Conservation (phyloP, 2,113 vertebrate species). For the Pangasianodon gigas region DNA sequence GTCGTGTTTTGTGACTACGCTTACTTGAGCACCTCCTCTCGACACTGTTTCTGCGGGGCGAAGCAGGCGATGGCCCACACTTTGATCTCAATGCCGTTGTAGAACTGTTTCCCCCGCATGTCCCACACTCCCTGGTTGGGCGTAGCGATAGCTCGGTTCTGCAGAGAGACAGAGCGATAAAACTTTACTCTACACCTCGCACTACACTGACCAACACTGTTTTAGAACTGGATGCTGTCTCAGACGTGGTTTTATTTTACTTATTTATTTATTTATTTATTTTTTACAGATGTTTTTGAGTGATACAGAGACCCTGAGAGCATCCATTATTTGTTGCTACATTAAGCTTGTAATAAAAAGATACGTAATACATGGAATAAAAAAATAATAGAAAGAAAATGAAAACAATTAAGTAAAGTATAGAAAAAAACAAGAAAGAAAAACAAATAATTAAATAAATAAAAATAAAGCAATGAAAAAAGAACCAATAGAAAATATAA, state of each 20-base stretch:
- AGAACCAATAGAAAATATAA: neutral
- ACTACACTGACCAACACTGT: neutral
- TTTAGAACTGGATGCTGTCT: neutral
- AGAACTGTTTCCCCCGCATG: constrained; percentile 99
- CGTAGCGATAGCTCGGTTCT: constrained; percentile 98
- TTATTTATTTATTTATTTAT: no score
- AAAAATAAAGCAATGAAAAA: neutral
- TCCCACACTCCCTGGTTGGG: constrained; percentile 99
- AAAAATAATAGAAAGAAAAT: neutral
- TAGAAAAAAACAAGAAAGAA: neutral
- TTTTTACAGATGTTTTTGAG: neutral
- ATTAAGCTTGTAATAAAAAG: neutral
- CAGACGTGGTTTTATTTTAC: no score
- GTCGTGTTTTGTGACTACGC: constrained; percentile 49
- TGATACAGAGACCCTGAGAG: neutral
- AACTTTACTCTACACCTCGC: neutral
- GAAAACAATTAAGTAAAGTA: neutral
- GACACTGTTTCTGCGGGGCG: constrained; percentile 97
- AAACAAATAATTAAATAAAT: neutral
- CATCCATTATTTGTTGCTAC: neutral
- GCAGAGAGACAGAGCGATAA: constrained; percentile 39
- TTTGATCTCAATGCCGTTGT: constrained; percentile 99
- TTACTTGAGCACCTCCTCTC: constrained; percentile 99
- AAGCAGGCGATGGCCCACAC: constrained; percentile 99
- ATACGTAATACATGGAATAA: neutral